A percentile compares a stretch with the other conserved stretches of the same genome.
Conservation (phyloP, 2,113 vertebrate genomes). For the Thermophis baileyi region DNA sequence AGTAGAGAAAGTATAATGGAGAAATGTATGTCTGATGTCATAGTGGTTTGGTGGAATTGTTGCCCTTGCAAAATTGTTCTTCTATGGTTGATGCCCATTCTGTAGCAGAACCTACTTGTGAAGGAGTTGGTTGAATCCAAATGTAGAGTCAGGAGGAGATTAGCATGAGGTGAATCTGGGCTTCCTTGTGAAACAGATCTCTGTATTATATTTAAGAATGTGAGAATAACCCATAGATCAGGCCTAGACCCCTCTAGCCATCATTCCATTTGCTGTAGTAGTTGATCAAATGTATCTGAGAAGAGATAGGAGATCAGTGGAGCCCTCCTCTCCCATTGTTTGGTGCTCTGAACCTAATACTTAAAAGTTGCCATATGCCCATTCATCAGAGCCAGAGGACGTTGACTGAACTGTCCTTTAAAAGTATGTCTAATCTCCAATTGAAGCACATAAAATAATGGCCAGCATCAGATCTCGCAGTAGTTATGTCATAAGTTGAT, state of each 20-base stretch:
- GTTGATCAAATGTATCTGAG: background rate
- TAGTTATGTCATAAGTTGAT: background rate
- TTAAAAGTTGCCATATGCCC: background rate
- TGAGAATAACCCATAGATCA: background rate
- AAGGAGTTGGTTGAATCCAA: background rate
- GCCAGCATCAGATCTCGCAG: background rate
- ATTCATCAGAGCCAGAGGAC: background rate
- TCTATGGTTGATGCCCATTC: background rate
- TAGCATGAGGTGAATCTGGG: background rate
- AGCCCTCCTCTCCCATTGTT: background rate
- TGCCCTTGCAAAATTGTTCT: background rate
- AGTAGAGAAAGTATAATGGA: background rate
- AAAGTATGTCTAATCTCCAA: background rate
- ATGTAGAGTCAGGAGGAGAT: no score
- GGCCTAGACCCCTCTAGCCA: background rate
- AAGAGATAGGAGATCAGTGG: background rate
- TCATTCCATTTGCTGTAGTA: background rate
- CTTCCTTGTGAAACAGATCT: background rate
- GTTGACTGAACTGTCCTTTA: background rate
- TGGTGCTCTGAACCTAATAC: background rate
- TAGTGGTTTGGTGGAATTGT: background rate
- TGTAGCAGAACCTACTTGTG: background rate
- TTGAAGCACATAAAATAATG: background rate
- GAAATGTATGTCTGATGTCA: background rate
- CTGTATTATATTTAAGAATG: background rate